Evolutionary conservation across 2,888 invertebrate species (phyloP), one percentile per base, ranked within the genome.

Genomic region (Ptychoptera contaminata): DNA sequence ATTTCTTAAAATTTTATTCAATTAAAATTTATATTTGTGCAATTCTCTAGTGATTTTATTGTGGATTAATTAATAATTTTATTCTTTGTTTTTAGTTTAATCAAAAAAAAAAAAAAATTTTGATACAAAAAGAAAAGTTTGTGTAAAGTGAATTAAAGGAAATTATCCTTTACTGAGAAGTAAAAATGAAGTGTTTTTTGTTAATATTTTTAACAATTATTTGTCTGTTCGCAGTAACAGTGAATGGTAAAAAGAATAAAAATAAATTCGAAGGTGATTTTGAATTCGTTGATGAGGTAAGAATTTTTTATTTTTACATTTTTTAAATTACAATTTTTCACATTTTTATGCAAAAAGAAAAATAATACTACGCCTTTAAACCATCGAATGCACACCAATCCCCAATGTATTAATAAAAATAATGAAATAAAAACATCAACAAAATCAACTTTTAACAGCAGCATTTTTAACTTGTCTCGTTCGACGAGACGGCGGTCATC

Each of bases 211-310:
- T 42, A 23, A 42, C 30, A 16, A 30, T 42, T 16, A 42, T 42
- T 30, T 34, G 16, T 34, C 16, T 42, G n/a, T 30, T 30, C 16
- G 14, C 42, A 42, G 34, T 23, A 23, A 11, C 14, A 31, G 55
- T 54, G 43, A 58, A 59, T 47, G 65, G 61, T 48, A 73, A 77
- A 63, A 79, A 79, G 68, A 71, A 77, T 32, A 40, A 40, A 15
- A 40, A 32, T 42, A 42, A 80, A 67, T 79, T 79, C 61, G 79
- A 81, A 60, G 80, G 79, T 48, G 82, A 82, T 63, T 82, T 81
- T 61, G 82, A 81, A 62, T 82, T 81, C 62, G 80, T 79, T 58
- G 81, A 82, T 67, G 81, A 82, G 78, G 81, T 81, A 69, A 72
- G 62, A 9, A 32, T 11, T 32, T 32, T 32, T 32, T 9, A 7